Evolutionary conservation across 2,888 invertebrate species (phyloP).

Genomic region (Nymphalis urticae): DNA sequence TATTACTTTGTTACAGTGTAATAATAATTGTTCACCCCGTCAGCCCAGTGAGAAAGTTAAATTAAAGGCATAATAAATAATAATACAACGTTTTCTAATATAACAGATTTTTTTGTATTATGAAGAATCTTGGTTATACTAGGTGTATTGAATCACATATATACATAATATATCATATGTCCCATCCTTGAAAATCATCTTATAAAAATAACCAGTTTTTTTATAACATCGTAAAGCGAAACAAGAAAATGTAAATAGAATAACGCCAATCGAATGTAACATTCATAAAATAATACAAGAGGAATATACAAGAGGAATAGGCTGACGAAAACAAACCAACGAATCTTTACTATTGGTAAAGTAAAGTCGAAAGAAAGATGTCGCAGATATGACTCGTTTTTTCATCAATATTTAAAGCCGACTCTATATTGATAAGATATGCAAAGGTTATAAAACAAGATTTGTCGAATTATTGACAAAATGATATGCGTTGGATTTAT

Average conservation of each 20-base stretch:
- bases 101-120: too few relatives aligned
- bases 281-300: neutral
- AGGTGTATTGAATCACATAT: too few relatives aligned
- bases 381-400: neutral
- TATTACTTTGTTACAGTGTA: too few relatives aligned
- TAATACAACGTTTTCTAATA: too few relatives aligned
- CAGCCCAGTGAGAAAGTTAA: too few relatives aligned
- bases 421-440: slow-evolving; percentile 1
- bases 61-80: too few relatives aligned
- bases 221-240: neutral
- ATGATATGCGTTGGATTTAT: slow-evolving; percentile 1
- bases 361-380: neutral
- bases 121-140: too few relatives aligned
- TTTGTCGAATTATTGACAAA: neutral
- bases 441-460: slow-evolving; percentile 3
- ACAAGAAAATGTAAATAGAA: neutral
- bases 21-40: too few relatives aligned
- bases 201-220: neutral
- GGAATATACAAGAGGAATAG: neutral
- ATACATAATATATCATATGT: too few relatives aligned
- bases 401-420: slow-evolving; percentile 10
- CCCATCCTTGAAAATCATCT: too few relatives aligned
- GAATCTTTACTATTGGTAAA: neutral
- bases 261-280: neutral
- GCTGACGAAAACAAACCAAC: neutral